A percentile compares a stretch with the other conserved stretches of the same genome.
Evolutionary conservation across 2,113 vertebrate species (phyloP).

Genomic region (Platycercus adscitus): DNA sequence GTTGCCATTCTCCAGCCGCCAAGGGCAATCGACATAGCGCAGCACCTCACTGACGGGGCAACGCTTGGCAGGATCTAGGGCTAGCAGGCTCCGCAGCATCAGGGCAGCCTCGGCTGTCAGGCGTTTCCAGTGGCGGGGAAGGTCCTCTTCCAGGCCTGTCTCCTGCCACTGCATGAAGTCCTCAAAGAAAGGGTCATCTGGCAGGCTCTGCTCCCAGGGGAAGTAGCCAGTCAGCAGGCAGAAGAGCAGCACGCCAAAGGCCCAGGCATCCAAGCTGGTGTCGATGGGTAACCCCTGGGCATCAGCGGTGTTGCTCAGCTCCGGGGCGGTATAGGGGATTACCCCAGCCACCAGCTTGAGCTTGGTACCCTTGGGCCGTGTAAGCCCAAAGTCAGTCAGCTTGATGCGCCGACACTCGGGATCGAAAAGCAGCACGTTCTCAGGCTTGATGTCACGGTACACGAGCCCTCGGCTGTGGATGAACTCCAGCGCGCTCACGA

Average conservation of each 20-base stretch:
- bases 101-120: slow-evolving; percentile 81
- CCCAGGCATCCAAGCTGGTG: slow-evolving; percentile 89
- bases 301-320: slow-evolving; percentile 80
- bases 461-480: slow-evolving; percentile 89
- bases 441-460: slow-evolving; percentile 92
- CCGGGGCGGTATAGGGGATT: slow-evolving; percentile 90
- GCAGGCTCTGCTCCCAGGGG: slow-evolving; percentile 89
- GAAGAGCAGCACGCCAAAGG: slow-evolving; percentile 91
- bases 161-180: slow-evolving; percentile 88
- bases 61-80: slow-evolving; percentile 76
- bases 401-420: slow-evolving; percentile 82
- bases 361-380: slow-evolving; percentile 86
- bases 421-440: slow-evolving; percentile 91
- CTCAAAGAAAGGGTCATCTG: slow-evolving; percentile 86
- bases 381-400: slow-evolving; percentile 91
- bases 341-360: slow-evolving; percentile 88
- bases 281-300: slow-evolving; percentile 85
- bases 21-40: slow-evolving; percentile 73
- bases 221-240: slow-evolving; percentile 94
- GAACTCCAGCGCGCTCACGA: slow-evolving; percentile 88
- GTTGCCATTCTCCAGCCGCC: slow-evolving; percentile 13
- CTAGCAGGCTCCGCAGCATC: slow-evolving; percentile 86
- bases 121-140: slow-evolving; percentile 85
- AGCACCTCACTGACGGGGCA: slow-evolving; percentile 71
- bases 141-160: slow-evolving; percentile 59